Evolutionary conservation across 2,888 invertebrate species (phyloP).

Genomic region (Parascotia fuliginaria): DNA sequence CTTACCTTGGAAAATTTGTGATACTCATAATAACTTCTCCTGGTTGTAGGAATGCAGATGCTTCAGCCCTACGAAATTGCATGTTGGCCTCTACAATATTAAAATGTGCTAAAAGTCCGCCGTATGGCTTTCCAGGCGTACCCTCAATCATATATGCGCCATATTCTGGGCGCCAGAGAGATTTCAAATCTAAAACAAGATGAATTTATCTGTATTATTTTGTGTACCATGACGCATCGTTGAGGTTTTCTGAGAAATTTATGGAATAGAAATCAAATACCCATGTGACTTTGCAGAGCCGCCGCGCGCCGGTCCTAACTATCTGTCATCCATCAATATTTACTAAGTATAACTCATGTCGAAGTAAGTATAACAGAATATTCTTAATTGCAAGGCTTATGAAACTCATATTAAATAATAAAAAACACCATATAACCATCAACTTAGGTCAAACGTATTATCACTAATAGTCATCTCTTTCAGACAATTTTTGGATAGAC

Average conservation of each 20-base stretch:
- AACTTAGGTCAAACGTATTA: too few species aligned
- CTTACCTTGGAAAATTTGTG: conserved; percentile 96
- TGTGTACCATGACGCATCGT: not conserved
- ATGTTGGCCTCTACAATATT: conserved; percentile 99
- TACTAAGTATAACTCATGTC: too few species aligned
- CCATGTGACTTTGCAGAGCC: not conserved
- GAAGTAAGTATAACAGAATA: too few species aligned
- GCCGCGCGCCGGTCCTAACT: too few species aligned
- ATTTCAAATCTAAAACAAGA: conserved; percentile 88
- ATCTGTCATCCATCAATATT: too few species aligned
- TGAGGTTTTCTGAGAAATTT: not conserved
- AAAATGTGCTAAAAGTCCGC: conserved; percentile 97
- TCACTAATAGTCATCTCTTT: too few species aligned
- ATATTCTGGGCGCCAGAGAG: conserved; percentile 98
- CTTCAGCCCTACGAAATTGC: conserved; percentile 95
- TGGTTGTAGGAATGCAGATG: conserved; percentile 89
- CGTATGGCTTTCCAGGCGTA: conserved; percentile 98
- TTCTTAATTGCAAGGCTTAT: too few species aligned
- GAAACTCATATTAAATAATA: too few species aligned
- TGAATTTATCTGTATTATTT: not conserved
- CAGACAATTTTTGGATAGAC: too few species aligned
- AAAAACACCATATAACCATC: too few species aligned
- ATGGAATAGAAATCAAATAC: not conserved
- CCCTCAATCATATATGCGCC: conserved; percentile 99
- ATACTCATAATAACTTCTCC: conserved; percentile 96